Evolutionary conservation across 2,888 invertebrate genomes (phyloP).

Genomic region (Morpho achilles): DNA sequence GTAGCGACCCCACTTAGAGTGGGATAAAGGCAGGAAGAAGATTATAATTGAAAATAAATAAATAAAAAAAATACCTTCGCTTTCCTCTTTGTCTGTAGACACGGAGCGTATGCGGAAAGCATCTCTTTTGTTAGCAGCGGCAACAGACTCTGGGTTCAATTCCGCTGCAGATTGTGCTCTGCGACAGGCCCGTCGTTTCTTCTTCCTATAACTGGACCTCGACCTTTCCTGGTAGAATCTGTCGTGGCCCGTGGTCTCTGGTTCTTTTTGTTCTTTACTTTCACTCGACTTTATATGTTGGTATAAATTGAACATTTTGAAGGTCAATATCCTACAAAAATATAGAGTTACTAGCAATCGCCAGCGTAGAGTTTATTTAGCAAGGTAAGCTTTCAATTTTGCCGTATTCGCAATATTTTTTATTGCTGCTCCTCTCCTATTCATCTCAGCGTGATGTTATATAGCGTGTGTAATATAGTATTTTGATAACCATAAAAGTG

Average conservation of each 20-base stretch:
- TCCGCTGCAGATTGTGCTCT: conserved; percentile 85
- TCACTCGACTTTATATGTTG: conserved; percentile 82
- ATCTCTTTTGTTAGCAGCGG: conserved; percentile 82
- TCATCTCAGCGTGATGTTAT: no score
- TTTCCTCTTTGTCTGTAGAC: conserved; percentile 81
- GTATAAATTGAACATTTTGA: conserved; percentile 87
- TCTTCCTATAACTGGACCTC: conserved; percentile 69
- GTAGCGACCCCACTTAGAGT: no score
- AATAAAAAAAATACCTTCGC: conserved; percentile 25
- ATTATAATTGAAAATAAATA: no score
- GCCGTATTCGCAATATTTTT: no score
- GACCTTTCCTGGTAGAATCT: conserved; percentile 86
- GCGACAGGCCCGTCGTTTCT: conserved; percentile 79
- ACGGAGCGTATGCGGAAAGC: conserved; percentile 81
- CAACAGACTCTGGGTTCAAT: conserved; percentile 80
- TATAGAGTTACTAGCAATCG: background rate
- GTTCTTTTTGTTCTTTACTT: conserved; percentile 71
- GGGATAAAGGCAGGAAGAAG: no score
- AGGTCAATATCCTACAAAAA: conserved; percentile 9
- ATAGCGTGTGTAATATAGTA: no score
- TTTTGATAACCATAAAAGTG: no score
- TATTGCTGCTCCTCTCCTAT: no score
- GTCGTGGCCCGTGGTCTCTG: conserved; percentile 88
- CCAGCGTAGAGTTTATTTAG: no score
- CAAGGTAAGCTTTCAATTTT: no score